Base-by-base conservation (phyloP, 2,113 vertebrate genomes). In the Corythornis cristatus region DNA sequence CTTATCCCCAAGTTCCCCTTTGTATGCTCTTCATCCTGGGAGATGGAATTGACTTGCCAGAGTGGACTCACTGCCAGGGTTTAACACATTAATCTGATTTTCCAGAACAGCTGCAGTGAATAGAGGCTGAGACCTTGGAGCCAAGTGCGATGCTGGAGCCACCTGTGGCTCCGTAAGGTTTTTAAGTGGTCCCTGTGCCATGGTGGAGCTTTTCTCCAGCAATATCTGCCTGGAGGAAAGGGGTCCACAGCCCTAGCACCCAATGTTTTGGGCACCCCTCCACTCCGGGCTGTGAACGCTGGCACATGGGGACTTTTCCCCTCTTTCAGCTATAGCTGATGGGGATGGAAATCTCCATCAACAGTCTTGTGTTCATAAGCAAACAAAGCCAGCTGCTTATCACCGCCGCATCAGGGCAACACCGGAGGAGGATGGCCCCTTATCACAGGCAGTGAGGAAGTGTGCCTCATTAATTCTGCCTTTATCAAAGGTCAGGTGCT, bases 361-460 rank as follows among this genome's bases (percentile, higher is more conserved):
- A 9, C 67, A 42, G 42, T 87, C 74, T 67, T 7, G 7, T 6
- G 89, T 7, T 65, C 60, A 4, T 35, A 73, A 86, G 90, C 93
- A 96, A 96, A 96, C 95, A 96, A 86, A 83, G 93, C 68, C 88
- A 96, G 95, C 92, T 94, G 95, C 84, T 93, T 10, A 71, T 74
- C 51, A 0, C 28, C 4, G 0, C 75, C 0, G 19, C 93, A 89
- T 46, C 93, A 1, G 82, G 68, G 88, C 95, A 93, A 74, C 79
- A 7, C 79, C 3, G 7, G 85, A 67, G 77, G 71, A 80, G 72
- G 72, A 73, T 9, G 78, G 75, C 25, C 62, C 51, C 50, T 43
- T 65, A 73, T 48, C 37, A 1, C 3, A 3, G 40, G 76, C 2
- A 72, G 43, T 14, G 0, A 51, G 86, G 80, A 48, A 65, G 22